These are phyloP conservation scores for Halictus ligatus DNA, from an alignment of 2,888 invertebrate species.

Conservation along the genomic window DNA sequence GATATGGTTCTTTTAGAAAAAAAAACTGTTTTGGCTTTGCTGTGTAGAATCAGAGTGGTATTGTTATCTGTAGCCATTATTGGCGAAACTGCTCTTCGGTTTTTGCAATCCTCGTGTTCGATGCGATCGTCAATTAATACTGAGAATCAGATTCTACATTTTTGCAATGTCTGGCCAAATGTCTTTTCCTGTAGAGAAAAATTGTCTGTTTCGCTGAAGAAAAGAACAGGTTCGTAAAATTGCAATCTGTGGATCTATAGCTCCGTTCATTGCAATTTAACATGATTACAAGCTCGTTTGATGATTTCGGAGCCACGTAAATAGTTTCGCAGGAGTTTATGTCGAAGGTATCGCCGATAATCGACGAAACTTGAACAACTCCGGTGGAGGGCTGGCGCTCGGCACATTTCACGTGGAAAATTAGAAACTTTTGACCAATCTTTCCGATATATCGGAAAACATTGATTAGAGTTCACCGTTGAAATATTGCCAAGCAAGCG, in stretches of 20 bases:
- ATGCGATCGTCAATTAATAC: too few species aligned
- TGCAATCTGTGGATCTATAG: neutral
- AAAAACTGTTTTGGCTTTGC: too few species aligned
- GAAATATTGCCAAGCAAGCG: conserved; percentile 42
- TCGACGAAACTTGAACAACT: conserved; percentile 32
- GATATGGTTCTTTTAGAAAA: too few species aligned
- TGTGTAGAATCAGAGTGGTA: too few species aligned
- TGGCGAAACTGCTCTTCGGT: too few species aligned
- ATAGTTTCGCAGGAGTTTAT: conserved; percentile 29
- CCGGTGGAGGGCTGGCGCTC: neutral
- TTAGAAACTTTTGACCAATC: conserved; percentile 48
- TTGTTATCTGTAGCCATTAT: too few species aligned
- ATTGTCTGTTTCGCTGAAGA: too few species aligned
- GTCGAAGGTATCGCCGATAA: conserved; percentile 27
- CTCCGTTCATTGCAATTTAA: neutral
- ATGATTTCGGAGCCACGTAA: conserved; percentile 5
- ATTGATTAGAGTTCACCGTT: conserved; percentile 44
- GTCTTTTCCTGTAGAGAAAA: too few species aligned
- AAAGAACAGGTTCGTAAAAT: neutral
- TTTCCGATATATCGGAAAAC: conserved; percentile 46
- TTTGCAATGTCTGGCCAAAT: too few species aligned
- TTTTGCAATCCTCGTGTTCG: too few species aligned
- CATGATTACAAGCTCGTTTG: neutral
- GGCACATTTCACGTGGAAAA: conserved; percentile 42
- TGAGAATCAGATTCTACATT: too few species aligned